These are phyloP conservation scores for Polyommatus iphigenia DNA, from an alignment of 2,888 invertebrate species.

Conservation along the genomic window DNA sequence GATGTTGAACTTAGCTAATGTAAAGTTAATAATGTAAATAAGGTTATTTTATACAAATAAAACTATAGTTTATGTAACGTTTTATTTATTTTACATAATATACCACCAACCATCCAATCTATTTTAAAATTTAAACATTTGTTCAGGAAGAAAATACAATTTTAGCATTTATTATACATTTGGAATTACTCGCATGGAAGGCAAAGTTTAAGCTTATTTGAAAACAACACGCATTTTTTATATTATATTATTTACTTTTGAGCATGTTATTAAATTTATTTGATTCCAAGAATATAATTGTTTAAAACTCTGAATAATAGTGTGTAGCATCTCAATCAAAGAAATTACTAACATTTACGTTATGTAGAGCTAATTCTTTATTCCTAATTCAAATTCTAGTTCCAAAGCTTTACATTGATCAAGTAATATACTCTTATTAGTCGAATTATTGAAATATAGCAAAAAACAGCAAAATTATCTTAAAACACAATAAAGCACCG, in stretches of 20 bases:
- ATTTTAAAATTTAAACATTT: conserved; percentile 18
- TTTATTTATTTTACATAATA: conserved; percentile 26
- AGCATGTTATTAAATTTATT: background rate
- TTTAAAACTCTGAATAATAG: background rate
- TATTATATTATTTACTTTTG: background rate
- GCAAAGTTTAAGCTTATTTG: background rate
- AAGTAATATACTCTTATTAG: no score
- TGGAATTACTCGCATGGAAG: background rate
- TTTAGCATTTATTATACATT: conserved; percentile 7
- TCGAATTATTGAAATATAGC: background rate
- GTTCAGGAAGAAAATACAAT: conserved; percentile 3
- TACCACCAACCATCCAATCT: conserved; percentile 17
- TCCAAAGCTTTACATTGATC: background rate
- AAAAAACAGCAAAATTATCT: background rate
- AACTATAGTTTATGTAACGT: conserved; percentile 20
- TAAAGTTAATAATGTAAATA: background rate
- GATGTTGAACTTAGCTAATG: background rate
- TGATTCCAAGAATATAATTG: background rate
- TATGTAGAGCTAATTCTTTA: background rate
- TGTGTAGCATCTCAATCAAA: background rate
- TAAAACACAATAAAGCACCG: conserved; percentile 11
- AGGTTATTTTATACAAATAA: conserved; percentile 2
- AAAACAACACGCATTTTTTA: background rate
- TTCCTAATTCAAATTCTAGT: background rate
- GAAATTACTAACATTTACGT: background rate